Percentiles rank a stretch among this genome's conserved stretches.
Evolutionary conservation across 2,113 vertebrate genomes (phyloP).

Genomic region (Clinocottus analis): DNA sequence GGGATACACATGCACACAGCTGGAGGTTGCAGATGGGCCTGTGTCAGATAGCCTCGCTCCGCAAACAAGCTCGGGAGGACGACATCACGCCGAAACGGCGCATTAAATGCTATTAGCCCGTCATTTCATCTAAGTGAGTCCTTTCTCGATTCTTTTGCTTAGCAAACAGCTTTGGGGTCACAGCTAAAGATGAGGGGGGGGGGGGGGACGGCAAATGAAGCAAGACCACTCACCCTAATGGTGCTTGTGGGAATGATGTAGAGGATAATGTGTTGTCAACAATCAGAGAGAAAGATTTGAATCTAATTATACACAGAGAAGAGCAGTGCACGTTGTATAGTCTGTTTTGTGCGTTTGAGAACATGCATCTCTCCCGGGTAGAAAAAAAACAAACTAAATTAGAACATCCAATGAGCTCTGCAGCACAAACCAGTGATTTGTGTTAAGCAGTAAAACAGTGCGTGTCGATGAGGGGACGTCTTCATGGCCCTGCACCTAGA

Average conservation of each 20-base stretch:
- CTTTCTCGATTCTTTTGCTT: conserved; percentile 75
- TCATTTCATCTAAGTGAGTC: conserved; percentile 83
- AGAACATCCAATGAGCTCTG: conserved; percentile 58
- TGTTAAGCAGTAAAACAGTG: conserved; percentile 31
- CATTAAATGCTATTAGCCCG: conserved; percentile 85
- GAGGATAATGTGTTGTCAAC: conserved; percentile 73
- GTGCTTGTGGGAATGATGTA: conserved; percentile 64
- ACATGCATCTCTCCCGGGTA: background rate
- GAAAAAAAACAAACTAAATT: conserved; percentile 17
- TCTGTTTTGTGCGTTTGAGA: conserved; percentile 36
- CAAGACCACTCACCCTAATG: conserved; percentile 66
- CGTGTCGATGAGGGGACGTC: background rate
- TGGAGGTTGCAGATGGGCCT: conserved; percentile 70
- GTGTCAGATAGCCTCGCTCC: conserved; percentile 72
- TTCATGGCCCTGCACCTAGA: background rate
- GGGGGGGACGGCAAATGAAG: conserved; percentile 62
- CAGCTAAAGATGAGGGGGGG: conserved; percentile 54
- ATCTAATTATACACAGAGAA: conserved; percentile 72
- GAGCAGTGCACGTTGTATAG: conserved; percentile 36
- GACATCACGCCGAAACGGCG: conserved; percentile 81
- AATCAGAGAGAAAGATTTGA: conserved; percentile 73
- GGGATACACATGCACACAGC: conserved; percentile 26
- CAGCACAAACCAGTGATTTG: conserved; percentile 18
- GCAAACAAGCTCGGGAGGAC: conserved; percentile 72
- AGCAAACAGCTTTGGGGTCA: conserved; percentile 82